Percentiles rank a stretch among this genome's conserved stretches.
Conservation (phyloP, 30 jellyfish, hydroid and myxozoan genomes). For the Aurelia aurita complex sp. Pacific region DNA sequence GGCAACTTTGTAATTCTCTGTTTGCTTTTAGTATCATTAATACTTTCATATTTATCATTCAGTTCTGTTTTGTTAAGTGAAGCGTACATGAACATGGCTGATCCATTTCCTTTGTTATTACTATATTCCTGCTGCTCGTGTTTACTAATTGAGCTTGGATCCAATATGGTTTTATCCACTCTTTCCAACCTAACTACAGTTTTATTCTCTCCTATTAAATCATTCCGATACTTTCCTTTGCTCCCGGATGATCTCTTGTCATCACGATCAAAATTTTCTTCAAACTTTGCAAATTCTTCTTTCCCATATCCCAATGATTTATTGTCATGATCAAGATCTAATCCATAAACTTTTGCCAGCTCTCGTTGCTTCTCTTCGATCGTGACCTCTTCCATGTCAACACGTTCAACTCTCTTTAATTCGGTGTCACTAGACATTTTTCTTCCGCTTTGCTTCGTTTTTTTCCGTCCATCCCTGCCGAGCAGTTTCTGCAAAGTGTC, state of each 20-base stretch:
- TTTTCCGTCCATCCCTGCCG: constrained; percentile 13
- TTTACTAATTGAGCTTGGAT: constrained; percentile 54
- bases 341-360: constrained; percentile 27
- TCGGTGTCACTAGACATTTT: not conserved
- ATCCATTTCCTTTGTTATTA: constrained; percentile 25
- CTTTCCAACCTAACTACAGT: constrained; percentile 30
- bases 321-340: constrained; percentile 16
- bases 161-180: constrained; percentile 57
- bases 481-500: constrained; percentile 56
- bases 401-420: constrained; percentile 43
- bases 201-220: not conserved
- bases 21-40: not conserved
- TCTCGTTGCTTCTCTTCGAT: constrained; percentile 39
- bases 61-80: not conserved
- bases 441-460: not conserved
- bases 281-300: constrained; percentile 20
- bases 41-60: not conserved
- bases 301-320: constrained; percentile 39
- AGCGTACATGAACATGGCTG: constrained; percentile 25
- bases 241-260: not conserved
- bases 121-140: constrained; percentile 35
- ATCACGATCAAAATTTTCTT: not conserved
- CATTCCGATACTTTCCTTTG: constrained; percentile 4
- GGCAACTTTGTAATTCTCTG: not conserved
- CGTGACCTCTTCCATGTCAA: constrained; percentile 57